These are phyloP conservation scores for Malurus cyaneus DNA, from an alignment of 2,113 vertebrate species.

Conservation along the genomic window DNA sequence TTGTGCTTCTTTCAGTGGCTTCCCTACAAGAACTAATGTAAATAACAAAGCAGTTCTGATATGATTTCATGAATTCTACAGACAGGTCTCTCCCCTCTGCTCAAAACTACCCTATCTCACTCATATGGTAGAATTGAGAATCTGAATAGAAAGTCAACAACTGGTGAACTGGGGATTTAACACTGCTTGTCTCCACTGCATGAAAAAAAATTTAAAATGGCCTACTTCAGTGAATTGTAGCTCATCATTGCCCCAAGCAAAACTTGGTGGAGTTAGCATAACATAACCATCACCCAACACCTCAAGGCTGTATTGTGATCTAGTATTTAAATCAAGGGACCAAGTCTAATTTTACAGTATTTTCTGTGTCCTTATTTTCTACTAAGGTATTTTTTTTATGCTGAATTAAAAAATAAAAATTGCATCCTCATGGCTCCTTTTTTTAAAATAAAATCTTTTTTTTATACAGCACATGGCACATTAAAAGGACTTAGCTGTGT, in stretches of 20 bases:
- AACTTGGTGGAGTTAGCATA: not conserved
- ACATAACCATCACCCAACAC: fast-evolving
- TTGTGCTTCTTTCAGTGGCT: not conserved
- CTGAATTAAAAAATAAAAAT: slow-evolving; percentile 39
- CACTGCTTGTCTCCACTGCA: not conserved
- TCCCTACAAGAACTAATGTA: not conserved
- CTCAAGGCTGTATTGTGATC: not conserved
- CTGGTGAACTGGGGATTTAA: not conserved
- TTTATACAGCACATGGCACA: slow-evolving; percentile 1
- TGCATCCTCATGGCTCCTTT: not conserved
- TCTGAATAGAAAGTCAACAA: not conserved
- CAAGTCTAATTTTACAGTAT: not conserved
- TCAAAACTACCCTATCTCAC: not conserved
- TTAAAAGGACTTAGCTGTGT: slow-evolving; percentile 66
- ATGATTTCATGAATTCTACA: not conserved
- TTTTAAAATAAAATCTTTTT: not conserved
- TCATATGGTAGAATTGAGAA: not conserved
- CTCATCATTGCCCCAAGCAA: not conserved
- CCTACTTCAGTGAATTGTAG: not conserved
- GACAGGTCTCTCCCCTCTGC: fast-evolving
- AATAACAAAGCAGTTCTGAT: not conserved
- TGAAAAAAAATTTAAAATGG: not conserved
- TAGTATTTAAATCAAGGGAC: not conserved
- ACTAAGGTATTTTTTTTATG: not conserved
- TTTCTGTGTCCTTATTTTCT: not conserved